phyloP scores from a whole-genome alignment of 2,888 invertebrate species.

The Agrilus cyanescens region DNA sequence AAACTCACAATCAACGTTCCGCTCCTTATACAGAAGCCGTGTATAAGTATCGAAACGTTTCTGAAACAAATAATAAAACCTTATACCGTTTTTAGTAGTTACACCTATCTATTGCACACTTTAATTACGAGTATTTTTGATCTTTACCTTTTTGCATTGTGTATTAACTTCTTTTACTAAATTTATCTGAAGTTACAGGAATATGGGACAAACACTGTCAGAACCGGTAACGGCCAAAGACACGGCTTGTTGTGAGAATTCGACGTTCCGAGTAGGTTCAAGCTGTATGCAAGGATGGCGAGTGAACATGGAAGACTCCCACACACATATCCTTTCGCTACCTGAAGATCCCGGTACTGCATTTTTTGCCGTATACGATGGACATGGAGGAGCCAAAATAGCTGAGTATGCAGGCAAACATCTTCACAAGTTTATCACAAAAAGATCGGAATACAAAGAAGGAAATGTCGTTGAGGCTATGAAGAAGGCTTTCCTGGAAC shows the following conservation, averaged over 20 bases:
- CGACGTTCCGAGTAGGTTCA: constrained; percentile 70
- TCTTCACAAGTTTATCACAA: constrained; percentile 82
- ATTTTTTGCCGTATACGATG: constrained; percentile 96
- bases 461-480: constrained; percentile 79
- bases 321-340: constrained; percentile 85
- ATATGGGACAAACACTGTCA: constrained; percentile 94
- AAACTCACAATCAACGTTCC: no score
- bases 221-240: constrained; percentile 91
- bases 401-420: constrained; percentile 93
- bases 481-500: constrained; percentile 66
- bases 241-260: constrained; percentile 68
- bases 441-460: constrained; percentile 68
- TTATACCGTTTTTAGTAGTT: no score
- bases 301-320: constrained; percentile 98
- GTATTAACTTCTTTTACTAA: background rate
- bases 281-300: constrained; percentile 99
- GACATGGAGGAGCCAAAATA: constrained; percentile 63
- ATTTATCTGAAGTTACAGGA: constrained; percentile 4
- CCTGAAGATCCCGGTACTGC: constrained; percentile 81
- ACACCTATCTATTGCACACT: no score
- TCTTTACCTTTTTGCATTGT: no score
- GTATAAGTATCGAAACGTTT: no score
- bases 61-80: no score
- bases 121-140: no score
- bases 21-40: no score